These are phyloP conservation scores for Verasper variegatus DNA, from an alignment of 2,113 vertebrate genomes.

Conservation along the genomic window DNA sequence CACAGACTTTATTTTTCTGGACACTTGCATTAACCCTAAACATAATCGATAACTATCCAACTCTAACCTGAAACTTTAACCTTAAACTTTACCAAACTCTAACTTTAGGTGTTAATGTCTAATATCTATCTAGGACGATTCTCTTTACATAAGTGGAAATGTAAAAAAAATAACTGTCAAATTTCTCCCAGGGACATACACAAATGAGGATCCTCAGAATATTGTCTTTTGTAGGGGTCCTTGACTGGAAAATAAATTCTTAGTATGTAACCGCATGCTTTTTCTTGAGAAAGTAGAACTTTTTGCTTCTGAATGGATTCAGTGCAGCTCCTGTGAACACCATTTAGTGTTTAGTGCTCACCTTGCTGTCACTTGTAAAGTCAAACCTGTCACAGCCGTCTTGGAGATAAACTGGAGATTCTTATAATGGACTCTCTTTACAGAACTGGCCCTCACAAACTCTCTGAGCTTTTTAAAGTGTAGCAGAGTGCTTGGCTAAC, in stretches of 20 bases:
- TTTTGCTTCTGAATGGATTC: not conserved
- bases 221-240: too few relatives aligned
- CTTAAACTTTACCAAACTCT: too few relatives aligned
- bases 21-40: too few relatives aligned
- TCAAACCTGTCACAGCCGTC: not conserved
- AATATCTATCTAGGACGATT: too few relatives aligned
- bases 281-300: not conserved
- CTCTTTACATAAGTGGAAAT: too few relatives aligned
- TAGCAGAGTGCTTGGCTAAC: not conserved
- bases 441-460: not conserved
- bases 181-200: too few relatives aligned
- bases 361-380: not conserved
- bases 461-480: not conserved
- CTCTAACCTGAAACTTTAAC: too few relatives aligned
- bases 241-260: not conserved
- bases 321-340: not conserved
- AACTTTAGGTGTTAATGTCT: too few relatives aligned
- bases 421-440: not conserved
- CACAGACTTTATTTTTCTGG: too few relatives aligned
- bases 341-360: not conserved
- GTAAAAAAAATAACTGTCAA: too few relatives aligned
- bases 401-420: not conserved
- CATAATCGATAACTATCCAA: too few relatives aligned
- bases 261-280: not conserved
- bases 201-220: too few relatives aligned